Conservation (phyloP, 2,888 invertebrate genomes). For the Ischnus inquisitorius region DNA sequence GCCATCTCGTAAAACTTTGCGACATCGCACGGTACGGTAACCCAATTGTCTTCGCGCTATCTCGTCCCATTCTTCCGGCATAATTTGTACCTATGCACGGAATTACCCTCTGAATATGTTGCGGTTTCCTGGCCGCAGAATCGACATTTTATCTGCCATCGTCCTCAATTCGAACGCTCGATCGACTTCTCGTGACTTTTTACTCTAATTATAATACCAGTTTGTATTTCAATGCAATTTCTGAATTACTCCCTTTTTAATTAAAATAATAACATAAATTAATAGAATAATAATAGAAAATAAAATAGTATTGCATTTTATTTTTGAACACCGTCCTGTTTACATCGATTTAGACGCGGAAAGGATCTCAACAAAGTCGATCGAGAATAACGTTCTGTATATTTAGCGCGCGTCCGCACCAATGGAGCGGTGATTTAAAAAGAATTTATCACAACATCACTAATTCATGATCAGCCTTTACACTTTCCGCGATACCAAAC, state of each 20-base stretch:
- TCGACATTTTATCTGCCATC: background rate
- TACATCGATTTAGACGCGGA: too few species aligned
- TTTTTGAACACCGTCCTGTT: too few species aligned
- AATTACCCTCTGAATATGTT: background rate
- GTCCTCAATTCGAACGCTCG: background rate
- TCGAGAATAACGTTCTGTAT: background rate
- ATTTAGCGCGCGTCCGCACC: too few species aligned
- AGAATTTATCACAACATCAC: background rate
- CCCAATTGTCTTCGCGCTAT: slow-evolving; percentile 38
- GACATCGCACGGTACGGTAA: slow-evolving; percentile 7
- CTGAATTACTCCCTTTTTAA: too few species aligned
- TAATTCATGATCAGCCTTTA: slow-evolving; percentile 39
- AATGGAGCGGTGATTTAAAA: background rate
- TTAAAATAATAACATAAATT: too few species aligned
- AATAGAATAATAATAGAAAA: too few species aligned
- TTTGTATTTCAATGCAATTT: background rate
- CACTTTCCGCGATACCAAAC: slow-evolving; percentile 15
- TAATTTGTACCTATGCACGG: background rate
- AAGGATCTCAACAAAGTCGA: background rate
- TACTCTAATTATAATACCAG: background rate
- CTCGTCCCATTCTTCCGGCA: background rate
- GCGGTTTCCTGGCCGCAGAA: slow-evolving; percentile 4
- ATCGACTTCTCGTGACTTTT: background rate
- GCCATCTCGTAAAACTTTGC: slow-evolving; percentile 36
- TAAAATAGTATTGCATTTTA: too few species aligned